A percentile compares a stretch with the other conserved stretches of the same genome.
Conservation (phyloP, 1,140 invertebrate genomes). For the Dreissena rostriformis region DNA sequence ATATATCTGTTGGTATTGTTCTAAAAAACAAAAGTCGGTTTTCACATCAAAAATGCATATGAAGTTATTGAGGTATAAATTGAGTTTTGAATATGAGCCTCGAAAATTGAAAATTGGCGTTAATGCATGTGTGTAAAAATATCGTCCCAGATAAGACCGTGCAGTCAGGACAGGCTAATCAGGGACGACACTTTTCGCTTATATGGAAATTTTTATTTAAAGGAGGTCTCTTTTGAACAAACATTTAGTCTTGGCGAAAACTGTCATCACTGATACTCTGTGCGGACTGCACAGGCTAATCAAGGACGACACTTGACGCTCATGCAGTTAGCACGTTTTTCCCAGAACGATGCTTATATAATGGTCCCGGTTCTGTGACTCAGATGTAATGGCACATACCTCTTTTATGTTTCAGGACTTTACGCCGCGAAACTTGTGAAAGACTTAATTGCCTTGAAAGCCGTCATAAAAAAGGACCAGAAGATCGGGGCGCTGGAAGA, state of each 20-base stretch:
- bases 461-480: conserved; percentile 39
- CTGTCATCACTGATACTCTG: neutral
- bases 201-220: too few species aligned
- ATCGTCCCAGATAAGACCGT: too few species aligned
- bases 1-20: too few species aligned
- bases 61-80: too few species aligned
- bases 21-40: too few species aligned
- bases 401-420: conserved; percentile 33
- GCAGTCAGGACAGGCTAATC: too few species aligned
- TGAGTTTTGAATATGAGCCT: too few species aligned
- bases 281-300: neutral
- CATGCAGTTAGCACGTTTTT: neutral
- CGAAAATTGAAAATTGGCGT: too few species aligned
- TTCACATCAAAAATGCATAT: too few species aligned
- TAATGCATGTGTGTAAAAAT: too few species aligned
- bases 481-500: conserved; percentile 29
- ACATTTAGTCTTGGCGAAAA: neutral
- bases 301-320: neutral
- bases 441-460: conserved; percentile 29
- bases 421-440: conserved; percentile 35
- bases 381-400: neutral
- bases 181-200: too few species aligned
- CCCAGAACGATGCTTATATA: neutral
- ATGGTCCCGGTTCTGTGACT: neutral
- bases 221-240: neutral